These are phyloP conservation scores for Ariopsis seemanni DNA, from an alignment of 2,113 vertebrate species.

Conservation along the genomic window DNA sequence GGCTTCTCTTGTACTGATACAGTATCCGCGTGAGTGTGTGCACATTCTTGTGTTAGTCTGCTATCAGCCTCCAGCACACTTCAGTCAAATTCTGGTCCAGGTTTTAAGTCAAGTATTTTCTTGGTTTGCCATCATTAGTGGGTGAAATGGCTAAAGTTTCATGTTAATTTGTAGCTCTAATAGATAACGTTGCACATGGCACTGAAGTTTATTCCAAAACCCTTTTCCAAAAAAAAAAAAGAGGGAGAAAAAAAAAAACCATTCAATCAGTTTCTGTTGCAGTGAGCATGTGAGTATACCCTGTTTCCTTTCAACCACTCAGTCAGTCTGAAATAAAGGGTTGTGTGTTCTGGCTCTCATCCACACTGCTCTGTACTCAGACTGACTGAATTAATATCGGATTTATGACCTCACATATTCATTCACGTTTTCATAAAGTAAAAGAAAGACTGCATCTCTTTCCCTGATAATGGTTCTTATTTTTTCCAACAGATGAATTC, in stretches of 20 bases:
- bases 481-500: not conserved
- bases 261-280: not conserved
- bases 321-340: not conserved
- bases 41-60: conserved; percentile 27
- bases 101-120: not conserved
- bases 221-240: not conserved
- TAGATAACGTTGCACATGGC: conserved; percentile 18
- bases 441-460: not conserved
- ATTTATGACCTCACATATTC: conserved; percentile 3
- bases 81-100: conserved; percentile 8
- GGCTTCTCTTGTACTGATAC: conserved; percentile 33
- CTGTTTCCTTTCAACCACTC: not conserved
- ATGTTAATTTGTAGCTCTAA: conserved; percentile 55
- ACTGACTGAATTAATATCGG: conserved; percentile 28
- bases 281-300: not conserved
- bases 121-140: conserved; percentile 26
- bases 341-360: conserved; percentile 24
- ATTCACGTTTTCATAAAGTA: not conserved
- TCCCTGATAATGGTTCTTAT: not conserved
- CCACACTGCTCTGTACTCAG: not conserved
- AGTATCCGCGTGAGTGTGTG: conserved; percentile 2
- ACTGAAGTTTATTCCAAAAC: not conserved
- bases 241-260: not conserved
- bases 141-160: conserved; percentile 24
- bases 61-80: conserved; percentile 20